Percentiles rank a stretch among this genome's conserved stretches.
Evolutionary conservation across 1,140 invertebrate species (phyloP).

Genomic region (Diorhabda carinulata): DNA sequence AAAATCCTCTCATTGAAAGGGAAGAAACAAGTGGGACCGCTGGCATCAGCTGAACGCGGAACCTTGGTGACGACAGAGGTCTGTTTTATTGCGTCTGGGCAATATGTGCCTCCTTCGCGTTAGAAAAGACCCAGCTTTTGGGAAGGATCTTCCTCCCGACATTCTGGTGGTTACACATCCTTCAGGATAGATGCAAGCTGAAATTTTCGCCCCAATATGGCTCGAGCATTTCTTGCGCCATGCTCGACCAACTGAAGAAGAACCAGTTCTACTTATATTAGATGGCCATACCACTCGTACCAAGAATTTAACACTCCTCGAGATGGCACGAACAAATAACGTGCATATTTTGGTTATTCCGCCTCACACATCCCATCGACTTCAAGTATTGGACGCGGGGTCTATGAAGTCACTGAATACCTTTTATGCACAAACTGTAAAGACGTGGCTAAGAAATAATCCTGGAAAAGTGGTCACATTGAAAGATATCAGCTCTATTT

Average conservation of each 20-base stretch:
- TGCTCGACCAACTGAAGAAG: background rate
- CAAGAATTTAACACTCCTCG: background rate
- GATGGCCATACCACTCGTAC: background rate
- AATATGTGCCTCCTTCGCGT: constrained; percentile 37
- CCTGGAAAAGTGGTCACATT: background rate
- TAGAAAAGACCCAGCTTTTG: constrained; percentile 30
- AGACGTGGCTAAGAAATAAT: background rate
- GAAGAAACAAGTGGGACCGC: constrained; percentile 44
- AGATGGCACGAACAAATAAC: background rate
- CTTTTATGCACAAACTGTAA: background rate
- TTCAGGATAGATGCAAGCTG: background rate
- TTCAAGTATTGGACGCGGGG: background rate
- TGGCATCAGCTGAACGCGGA: constrained; percentile 46
- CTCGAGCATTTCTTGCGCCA: background rate
- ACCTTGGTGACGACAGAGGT: constrained; percentile 10
- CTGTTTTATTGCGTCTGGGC: constrained; percentile 24
- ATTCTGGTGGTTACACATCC: background rate
- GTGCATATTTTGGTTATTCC: background rate
- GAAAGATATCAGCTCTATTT: too few relatives aligned
- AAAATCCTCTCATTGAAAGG: constrained; percentile 46
- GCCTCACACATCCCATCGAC: background rate
- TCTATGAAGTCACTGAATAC: background rate
- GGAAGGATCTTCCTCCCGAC: constrained; percentile 31
- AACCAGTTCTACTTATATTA: background rate
- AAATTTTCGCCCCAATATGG: background rate